phyloP scores from a whole-genome alignment of 1,140 invertebrate genomes.

The Heliconius melpomene region DNA sequence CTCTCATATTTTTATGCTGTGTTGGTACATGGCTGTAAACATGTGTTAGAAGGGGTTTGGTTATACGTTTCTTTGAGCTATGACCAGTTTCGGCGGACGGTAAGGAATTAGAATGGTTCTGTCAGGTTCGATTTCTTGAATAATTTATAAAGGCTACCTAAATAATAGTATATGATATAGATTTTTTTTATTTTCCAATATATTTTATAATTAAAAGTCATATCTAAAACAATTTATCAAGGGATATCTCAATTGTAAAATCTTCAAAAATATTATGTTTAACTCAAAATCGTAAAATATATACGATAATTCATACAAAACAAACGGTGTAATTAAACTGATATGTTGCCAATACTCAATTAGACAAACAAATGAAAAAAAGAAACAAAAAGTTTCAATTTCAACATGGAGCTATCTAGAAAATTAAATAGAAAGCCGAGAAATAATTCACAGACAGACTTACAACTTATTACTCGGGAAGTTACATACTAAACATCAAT shows the following conservation, averaged over 20 bases:
- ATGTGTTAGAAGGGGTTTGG: conserved; percentile 13
- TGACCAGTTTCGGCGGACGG: conserved; percentile 47
- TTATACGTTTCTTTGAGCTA: conserved; percentile 31
- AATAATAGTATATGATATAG: conserved; percentile 43
- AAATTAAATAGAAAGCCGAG: neutral
- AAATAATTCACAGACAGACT: neutral
- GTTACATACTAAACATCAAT: neutral
- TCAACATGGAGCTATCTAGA: neutral
- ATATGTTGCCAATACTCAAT: conserved; percentile 56
- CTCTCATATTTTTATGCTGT: conserved; percentile 16
- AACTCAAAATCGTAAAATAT: conserved; percentile 41
- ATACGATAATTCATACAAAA: neutral
- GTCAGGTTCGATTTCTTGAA: conserved; percentile 15
- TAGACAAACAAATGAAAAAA: neutral
- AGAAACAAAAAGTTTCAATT: neutral
- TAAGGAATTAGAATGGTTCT: conserved; percentile 42
- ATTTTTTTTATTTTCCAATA: neutral
- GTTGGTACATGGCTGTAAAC: conserved; percentile 20
- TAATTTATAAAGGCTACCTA: conserved; percentile 35
- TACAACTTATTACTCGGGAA: neutral
- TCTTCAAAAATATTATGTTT: conserved; percentile 66
- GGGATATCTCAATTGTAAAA: conserved; percentile 61
- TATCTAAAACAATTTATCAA: conserved; percentile 50
- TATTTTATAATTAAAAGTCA: neutral
- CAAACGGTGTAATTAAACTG: conserved; percentile 59